Base-by-base conservation (phyloP, 2,113 vertebrate species). In the Nicator chloris region DNA sequence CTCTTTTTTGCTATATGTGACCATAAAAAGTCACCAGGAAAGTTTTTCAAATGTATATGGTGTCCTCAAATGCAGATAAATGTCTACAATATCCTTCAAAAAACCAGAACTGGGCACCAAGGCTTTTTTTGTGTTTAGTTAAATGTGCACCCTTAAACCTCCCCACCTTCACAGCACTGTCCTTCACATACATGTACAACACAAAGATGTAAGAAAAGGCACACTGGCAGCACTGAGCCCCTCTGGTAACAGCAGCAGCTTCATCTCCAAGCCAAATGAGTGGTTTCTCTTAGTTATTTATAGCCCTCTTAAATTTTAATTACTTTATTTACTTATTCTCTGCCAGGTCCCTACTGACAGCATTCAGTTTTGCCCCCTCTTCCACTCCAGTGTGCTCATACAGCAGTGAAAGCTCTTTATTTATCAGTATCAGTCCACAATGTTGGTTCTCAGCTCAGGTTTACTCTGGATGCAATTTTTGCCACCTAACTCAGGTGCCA, bases 181-280 rank as follows among this genome's bases (percentile, higher is more conserved):
- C 50, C 31, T 73, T 40, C 40, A 33, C 0, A 0, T 21, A 20
- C 0, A 0, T 7, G 4, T 4, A 12, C 7, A 45, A 44, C 33
- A 69, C 35, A 39, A 50, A 71, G 42, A 78, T 59, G 27, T 18
- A 50, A 56, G 73, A 75, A 79, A 15, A 85, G 6, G 30, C 65
- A 63, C 11, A 26, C 11, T 61, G 60, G 51, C 80, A 92, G 22
- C 3, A 2, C 31, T 51, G 54, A 87, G 49, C 23, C 51, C 63
- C 40, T n/a, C 10, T 33, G 61, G 49, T 27, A 66, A 77, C 35
- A 21, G 40, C 21, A 60, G 24, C 31, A 81, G 28, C 39, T 75
- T 61, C 65, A 57, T 66, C 82, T 91, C 65, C 49, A 71, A 83
- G 39, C 24, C 22, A 88, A 73, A 65, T 0, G 27, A 86, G 49